Percentiles rank a stretch among this genome's conserved stretches.
These are phyloP conservation scores for Berghia stephanieae DNA, from an alignment of 1,140 invertebrate species.

Conservation along the genomic window DNA sequence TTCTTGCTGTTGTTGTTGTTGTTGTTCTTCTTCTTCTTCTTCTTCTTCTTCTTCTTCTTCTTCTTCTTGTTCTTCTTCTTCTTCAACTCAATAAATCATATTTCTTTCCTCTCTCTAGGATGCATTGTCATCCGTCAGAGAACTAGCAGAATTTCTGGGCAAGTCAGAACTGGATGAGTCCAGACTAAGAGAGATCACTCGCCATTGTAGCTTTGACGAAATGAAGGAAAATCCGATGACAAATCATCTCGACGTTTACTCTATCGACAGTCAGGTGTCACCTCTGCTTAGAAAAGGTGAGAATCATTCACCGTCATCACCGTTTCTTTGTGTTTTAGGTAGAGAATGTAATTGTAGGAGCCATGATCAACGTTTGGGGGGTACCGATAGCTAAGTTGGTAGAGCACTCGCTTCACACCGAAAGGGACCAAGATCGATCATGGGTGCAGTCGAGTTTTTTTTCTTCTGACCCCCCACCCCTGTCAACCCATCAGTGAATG, in stretches of 20 bases:
- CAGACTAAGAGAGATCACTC: conserved; percentile 54
- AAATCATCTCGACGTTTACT: conserved; percentile 72
- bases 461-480: not conserved
- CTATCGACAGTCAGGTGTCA: conserved; percentile 58
- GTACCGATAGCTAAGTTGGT: too few species aligned
- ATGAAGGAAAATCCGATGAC: conserved; percentile 79
- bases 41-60: not conserved
- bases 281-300: conserved; percentile 59
- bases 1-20: too few species aligned
- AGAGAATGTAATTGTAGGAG: too few species aligned
- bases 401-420: not conserved
- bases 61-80: not conserved
- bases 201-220: conserved; percentile 70
- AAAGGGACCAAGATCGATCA: not conserved
- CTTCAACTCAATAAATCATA: not conserved
- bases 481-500: too few species aligned
- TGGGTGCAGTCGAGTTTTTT: not conserved
- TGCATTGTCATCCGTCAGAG: conserved; percentile 42
- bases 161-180: conserved; percentile 57
- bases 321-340: not conserved
- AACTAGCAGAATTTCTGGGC: conserved; percentile 68
- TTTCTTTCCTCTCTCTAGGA: conserved; percentile 38
- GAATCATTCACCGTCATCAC: not conserved
- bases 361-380: too few species aligned
- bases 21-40: not conserved